phyloP scores from a whole-genome alignment of 2,113 vertebrate species.

The Formicarius rufipectus region DNA sequence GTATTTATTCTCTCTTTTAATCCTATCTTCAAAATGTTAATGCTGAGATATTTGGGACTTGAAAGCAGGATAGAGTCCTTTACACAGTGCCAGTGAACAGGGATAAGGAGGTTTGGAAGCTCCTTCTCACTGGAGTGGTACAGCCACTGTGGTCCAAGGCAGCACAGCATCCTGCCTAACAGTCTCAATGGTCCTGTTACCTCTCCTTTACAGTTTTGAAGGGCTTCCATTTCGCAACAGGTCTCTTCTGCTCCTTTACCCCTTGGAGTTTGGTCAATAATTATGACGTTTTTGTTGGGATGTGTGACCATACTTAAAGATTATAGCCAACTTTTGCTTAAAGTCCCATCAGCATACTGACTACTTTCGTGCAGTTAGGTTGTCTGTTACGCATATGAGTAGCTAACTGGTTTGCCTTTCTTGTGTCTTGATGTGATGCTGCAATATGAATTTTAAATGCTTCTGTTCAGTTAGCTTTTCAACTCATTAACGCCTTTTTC shows the following conservation, averaged over 20 bases:
- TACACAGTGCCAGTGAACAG: background rate
- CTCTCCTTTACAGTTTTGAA: background rate
- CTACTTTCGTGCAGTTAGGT: background rate
- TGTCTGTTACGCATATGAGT: background rate
- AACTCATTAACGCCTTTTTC: background rate
- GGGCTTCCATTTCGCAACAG: background rate
- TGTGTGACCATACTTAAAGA: background rate
- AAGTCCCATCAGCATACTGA: background rate
- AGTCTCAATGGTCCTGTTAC: rapidly evolving
- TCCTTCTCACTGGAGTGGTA: background rate
- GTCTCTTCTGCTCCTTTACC: background rate
- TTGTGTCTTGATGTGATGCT: background rate
- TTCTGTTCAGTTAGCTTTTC: background rate
- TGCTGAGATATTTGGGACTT: background rate
- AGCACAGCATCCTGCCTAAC: background rate
- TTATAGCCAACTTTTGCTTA: background rate
- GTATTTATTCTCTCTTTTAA: background rate
- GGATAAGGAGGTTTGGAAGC: background rate
- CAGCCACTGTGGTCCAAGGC: background rate
- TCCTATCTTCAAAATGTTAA: background rate
- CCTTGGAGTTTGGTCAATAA: background rate
- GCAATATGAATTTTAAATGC: background rate
- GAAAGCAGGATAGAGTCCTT: background rate
- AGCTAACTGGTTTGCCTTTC: background rate
- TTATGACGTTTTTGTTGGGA: background rate